Base-by-base conservation (phyloP, 2,113 vertebrate species). In the Sorex fumeus region DNA sequence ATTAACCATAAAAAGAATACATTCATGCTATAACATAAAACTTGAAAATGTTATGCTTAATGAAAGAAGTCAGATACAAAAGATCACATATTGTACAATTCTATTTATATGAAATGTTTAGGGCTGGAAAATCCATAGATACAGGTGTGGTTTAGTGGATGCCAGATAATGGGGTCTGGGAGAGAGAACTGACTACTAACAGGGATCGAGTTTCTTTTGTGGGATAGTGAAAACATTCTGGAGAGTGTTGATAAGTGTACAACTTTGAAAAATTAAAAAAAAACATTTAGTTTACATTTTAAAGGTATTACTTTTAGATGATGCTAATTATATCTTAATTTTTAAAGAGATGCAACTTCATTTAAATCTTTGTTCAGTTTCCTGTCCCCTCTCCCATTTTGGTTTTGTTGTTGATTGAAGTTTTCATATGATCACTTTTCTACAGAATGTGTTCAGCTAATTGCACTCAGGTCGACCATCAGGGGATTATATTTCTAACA, bases 401-500 rank as follows among this genome's bases (percentile, higher is more conserved):
- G 30, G 11, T 84, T 10, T 30, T 30, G 4, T 91, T 88, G 93
- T 90, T 75, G 86, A 91, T 60, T 78, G 27, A 79, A 30, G 88
- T 91, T 91, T 94, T 84, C 66, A 50, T 36, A 88, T 45, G 93
- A 45, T 77, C 45, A 43, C 32, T 36, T 88, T 95, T 89, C 77
- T 88, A 75, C 23, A 91, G n/a, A 91, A 72, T 78, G 40, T 91
- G 87, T 94, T 87, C 78, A 88, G 64, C 57, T 89, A 91, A 93
- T 21, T 91, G 28, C 25, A 92, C 62, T 94, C 71, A 90, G 28
- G 36, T 90, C 64, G 40, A 40, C 40, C 40, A 94, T 77, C 30
- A 84, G 70, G 74, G 60, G 47, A 45, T 94, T 95, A 89, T 67
- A 89, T 91, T 84, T 93, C 89, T 91, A 93, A 94, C 11, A 87